These are phyloP conservation scores for Trichogramma dendrolimi DNA, from an alignment of 2,888 invertebrate species.

Conservation along the genomic window DNA sequence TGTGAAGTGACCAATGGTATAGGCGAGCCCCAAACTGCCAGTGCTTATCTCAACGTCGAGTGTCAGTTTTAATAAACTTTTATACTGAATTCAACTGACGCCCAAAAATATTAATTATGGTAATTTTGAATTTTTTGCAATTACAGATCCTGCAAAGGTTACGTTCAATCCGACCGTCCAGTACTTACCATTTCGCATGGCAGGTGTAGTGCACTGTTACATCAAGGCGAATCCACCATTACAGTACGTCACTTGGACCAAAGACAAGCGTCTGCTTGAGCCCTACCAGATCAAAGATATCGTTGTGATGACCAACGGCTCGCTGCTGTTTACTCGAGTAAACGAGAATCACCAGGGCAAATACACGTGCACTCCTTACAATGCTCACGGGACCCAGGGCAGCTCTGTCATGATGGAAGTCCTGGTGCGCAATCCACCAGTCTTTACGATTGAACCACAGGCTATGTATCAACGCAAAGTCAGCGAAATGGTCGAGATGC, in stretches of 20 bases:
- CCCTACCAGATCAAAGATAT: conserved; percentile 91
- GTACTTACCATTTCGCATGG: conserved; percentile 89
- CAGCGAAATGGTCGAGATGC: conserved; percentile 89
- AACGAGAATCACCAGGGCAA: conserved; percentile 89
- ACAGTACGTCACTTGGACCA: conserved; percentile 95
- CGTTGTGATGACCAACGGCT: conserved; percentile 91
- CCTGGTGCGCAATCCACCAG: conserved; percentile 86
- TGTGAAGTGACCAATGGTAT: conserved; percentile 97
- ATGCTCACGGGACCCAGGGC: conserved; percentile 90
- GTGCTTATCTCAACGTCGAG: conserved; percentile 94
- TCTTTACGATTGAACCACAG: conserved; percentile 85
- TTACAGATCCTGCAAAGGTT: conserved; percentile 89
- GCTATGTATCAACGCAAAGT: conserved; percentile 84
- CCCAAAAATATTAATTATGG: background rate
- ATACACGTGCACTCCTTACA: conserved; percentile 93
- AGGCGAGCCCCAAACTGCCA: conserved; percentile 91
- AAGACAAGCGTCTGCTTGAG: conserved; percentile 87
- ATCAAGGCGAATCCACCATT: conserved; percentile 95
- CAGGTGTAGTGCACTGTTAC: conserved; percentile 91
- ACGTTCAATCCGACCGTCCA: conserved; percentile 92
- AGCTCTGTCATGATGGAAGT: conserved; percentile 80
- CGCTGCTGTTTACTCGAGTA: conserved; percentile 84
- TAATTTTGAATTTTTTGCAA: background rate
- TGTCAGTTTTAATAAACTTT: conserved; percentile 62
- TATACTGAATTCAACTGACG: background rate